Evolutionary conservation across 2,797 vertebrate genomes (phyloP), one percentile per base, ranked within the genome.

Genomic region (Galaxias olidus): DNA sequence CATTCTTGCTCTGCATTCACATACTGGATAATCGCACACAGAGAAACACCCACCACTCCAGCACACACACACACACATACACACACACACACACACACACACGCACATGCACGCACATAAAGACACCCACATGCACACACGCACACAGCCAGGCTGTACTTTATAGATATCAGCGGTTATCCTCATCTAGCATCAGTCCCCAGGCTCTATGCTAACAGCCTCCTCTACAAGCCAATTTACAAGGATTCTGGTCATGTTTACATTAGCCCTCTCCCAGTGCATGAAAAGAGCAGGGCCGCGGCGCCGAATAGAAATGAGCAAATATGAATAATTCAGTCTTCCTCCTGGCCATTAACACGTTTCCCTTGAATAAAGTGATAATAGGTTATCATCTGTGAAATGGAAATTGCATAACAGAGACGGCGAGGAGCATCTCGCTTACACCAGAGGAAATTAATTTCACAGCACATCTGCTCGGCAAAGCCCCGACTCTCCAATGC

Each of bases 331-430:
- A 99, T 98, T 98, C 97, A 98, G 91, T 94, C 93, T 94, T 96
- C 94, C 97, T 96, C 90, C 91, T 92, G 95, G 97, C 96, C 95
- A 98, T 98, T 98, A 98, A 95, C 96, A 97, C 95, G 94, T 97
- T 98, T 99, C 94, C 95, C 94, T 95, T 98, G 95, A 98, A 98
- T 98, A 97, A 98, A 98, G 97, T 97, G 95, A 98, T 98, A 99
- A 99, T 98, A 98, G 96, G 96, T 98, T 98, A 98, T 98, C 97
- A 98, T 99, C 96, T 98, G 96, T 98, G 96, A 98, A 99, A 98
- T 98, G 97, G 96, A 98, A 98, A 99, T 98, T 97, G 97, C 96
- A 98, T 98, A 98, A 98, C 96, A 96, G 94, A 96, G 87, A 86
- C 81, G 43, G 14, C 8, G 11, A 19, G 54, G 83, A 85, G 94